phyloP scores from a whole-genome alignment of 1,140 invertebrate genomes.

The Drosophila gunungcola region DNA sequence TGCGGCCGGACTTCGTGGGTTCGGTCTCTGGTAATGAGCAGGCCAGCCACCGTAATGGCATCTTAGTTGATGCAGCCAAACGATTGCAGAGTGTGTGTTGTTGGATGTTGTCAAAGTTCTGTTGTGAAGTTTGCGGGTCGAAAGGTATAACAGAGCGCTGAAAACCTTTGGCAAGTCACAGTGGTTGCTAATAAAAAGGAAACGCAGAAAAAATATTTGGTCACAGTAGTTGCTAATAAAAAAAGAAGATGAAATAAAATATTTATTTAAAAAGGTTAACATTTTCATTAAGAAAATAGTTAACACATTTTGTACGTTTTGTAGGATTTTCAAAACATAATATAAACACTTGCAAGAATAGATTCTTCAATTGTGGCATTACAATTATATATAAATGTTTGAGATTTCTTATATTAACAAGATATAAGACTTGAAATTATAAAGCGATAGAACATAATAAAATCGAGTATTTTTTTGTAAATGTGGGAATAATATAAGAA shows the following conservation, averaged over 20 bases:
- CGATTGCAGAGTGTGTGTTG: constrained; percentile 13
- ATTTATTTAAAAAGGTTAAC: too few species aligned
- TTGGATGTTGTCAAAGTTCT: constrained; percentile 17
- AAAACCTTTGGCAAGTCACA: constrained; percentile 8
- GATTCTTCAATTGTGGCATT: too few species aligned
- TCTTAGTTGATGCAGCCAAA: constrained; percentile 43
- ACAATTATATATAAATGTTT: too few species aligned
- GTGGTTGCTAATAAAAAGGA: background rate
- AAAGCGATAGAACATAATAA: too few species aligned
- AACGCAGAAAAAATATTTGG: too few species aligned
- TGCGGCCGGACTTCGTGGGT: constrained; percentile 61
- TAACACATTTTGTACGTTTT: too few species aligned
- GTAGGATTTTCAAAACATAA: too few species aligned
- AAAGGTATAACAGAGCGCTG: constrained; percentile 21
- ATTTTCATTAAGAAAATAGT: too few species aligned
- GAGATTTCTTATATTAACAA: too few species aligned
- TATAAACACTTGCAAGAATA: too few species aligned
- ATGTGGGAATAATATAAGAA: background rate
- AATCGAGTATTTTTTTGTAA: background rate
- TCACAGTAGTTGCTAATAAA: constrained; percentile 6
- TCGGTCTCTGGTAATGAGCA: constrained; percentile 48
- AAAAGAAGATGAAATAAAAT: too few species aligned
- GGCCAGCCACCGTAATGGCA: constrained; percentile 38
- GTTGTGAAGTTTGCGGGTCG: constrained; percentile 16
- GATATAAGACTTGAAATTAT: too few species aligned